Evolutionary conservation across 2,797 vertebrate genomes (phyloP), one percentile per base, ranked within the genome.

Genomic region (Streptopelia turtur): DNA sequence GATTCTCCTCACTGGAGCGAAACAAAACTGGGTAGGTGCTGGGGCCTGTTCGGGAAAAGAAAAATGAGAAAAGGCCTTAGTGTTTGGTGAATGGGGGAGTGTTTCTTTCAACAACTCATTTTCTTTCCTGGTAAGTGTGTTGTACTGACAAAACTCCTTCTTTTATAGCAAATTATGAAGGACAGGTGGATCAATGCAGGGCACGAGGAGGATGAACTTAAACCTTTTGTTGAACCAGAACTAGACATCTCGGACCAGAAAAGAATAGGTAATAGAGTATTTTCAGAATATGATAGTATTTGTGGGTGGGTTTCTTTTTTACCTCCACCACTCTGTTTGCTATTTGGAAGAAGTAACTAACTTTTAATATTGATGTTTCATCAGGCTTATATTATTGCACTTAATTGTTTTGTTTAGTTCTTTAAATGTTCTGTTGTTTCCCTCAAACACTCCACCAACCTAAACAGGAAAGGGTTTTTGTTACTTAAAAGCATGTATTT

Each of bases 151-250:
- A 69, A 74, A 4, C 74, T 23, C 60, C 87, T 66, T 21, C 63
- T 80, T 95, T 85, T 86, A 21, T 74, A 99, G 99, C 99, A 99
- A 99, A 99, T 99, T 87, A 99, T 99, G 99, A 99, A 99, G 98
- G 99, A 99, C 97, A 98, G 99, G 81, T 99, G 99, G 99, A 99
- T 99, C 98, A 99, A 99, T 35, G 98, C 99, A 43, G 99, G 99
- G 49, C 99, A 99, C 28, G 99, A 99, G 43, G 99, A 99, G 43
- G 99, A 99, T 31, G 99, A 99, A 83, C 99, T 99, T n/a, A 99
- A 99, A 97, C 99, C 99, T 63, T 99, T 99, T 87, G 97, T 98
- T 41, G 99, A 99, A 95, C 99, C 99, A 72, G 99, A 99, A 94
- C 95, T 99, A 93, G 99, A 99, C 98, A 99, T 99, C 97, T 98